A percentile compares a stretch with the other conserved stretches of the same genome.
Evolutionary conservation across 2,797 vertebrate species (phyloP).

Genomic region (Lepus oiostolus): DNA sequence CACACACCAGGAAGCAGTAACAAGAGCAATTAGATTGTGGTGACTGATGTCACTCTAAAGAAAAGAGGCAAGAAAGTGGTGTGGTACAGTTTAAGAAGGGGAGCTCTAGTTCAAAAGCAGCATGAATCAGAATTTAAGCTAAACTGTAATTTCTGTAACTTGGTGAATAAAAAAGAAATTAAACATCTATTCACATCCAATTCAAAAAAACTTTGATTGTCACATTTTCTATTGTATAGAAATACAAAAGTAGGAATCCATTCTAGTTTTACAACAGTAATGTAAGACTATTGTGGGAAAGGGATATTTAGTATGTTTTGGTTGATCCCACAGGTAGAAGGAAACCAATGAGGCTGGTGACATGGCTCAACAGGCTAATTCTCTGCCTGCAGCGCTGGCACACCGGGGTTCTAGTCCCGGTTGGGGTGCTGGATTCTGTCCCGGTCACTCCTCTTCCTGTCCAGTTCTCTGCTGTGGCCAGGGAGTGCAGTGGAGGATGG

Average conservation of each 20-base stretch:
- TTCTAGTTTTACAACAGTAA: conserved; percentile 50
- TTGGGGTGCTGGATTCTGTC: too few relatives aligned
- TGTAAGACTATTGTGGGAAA: neutral
- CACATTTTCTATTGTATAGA: conserved; percentile 47
- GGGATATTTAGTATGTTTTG: conserved; percentile 28
- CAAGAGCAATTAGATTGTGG: conserved; percentile 29
- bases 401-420: too few relatives aligned
- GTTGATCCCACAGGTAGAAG: neutral
- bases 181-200: conserved; percentile 67
- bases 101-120: conserved; percentile 63
- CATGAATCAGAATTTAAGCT: conserved; percentile 46
- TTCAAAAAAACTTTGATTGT: conserved; percentile 74
- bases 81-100: conserved; percentile 35
- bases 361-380: too few relatives aligned
- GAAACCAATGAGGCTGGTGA: too few relatives aligned
- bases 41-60: conserved; percentile 42
- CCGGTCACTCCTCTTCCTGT: too few relatives aligned
- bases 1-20: conserved; percentile 30
- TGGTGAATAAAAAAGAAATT: conserved; percentile 74
- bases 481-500: too few relatives aligned
- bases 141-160: conserved; percentile 74
- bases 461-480: too few relatives aligned
- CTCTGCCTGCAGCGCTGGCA: too few relatives aligned
- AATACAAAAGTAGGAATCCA: conserved; percentile 63
- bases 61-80: conserved; percentile 11